Conservation (phyloP, 2,113 vertebrate species). For the Equus przewalskii region DNA sequence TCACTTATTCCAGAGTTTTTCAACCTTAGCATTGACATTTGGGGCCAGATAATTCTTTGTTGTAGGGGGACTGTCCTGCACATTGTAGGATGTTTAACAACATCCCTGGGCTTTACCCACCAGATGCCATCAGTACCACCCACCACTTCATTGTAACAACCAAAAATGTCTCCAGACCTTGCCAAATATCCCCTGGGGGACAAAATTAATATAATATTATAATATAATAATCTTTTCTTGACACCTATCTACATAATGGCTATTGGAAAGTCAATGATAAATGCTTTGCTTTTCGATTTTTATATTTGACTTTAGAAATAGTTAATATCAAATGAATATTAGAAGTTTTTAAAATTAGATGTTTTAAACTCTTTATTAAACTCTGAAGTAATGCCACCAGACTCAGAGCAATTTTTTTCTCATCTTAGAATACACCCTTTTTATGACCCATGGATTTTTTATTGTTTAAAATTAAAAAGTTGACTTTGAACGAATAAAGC, state of each 20-base stretch:
- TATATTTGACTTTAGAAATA: constrained; percentile 11
- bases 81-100: background rate
- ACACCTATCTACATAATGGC: background rate
- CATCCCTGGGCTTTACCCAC: background rate
- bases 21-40: background rate
- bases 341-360: background rate
- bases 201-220: background rate
- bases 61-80: background rate
- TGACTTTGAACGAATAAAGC: background rate
- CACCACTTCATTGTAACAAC: background rate
- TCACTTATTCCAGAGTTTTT: background rate
- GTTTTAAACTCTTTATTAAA: constrained; percentile 25
- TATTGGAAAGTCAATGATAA: constrained; percentile 25
- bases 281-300: constrained; percentile 3
- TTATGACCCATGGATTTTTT: background rate
- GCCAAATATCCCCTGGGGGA: background rate
- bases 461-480: constrained; percentile 20
- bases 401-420: background rate
- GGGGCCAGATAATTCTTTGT: background rate
- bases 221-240: background rate
- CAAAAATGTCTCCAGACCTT: constrained; percentile 36
- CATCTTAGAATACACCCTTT: constrained; percentile 24
- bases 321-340: background rate
- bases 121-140: background rate
- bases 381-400: background rate